These are phyloP conservation scores for Drosophila fulvimacula DNA, from an alignment of 2,888 invertebrate species.

Conservation along the genomic window DNA sequence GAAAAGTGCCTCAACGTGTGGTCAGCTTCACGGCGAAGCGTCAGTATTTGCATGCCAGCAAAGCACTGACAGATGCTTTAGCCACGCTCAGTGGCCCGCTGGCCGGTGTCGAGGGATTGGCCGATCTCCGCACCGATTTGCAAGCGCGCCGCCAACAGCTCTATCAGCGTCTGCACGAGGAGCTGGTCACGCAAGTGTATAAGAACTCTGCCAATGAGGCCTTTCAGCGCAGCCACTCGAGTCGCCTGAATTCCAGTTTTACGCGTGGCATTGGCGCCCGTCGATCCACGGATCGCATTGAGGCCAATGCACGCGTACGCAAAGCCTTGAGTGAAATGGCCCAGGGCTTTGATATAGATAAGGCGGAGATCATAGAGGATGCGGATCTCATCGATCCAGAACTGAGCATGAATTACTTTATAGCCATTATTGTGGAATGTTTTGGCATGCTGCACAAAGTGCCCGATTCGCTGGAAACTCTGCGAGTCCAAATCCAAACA, in stretches of 20 bases:
- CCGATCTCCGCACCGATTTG: constrained; percentile 91
- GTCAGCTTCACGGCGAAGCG: constrained; percentile 89
- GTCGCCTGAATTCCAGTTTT: constrained; percentile 87
- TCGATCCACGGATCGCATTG: constrained; percentile 86
- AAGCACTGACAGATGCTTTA: constrained; percentile 90
- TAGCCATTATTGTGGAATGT: constrained; percentile 93
- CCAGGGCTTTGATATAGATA: constrained; percentile 83
- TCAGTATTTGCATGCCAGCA: constrained; percentile 94
- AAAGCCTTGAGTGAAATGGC: constrained; percentile 86
- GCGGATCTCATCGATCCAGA: constrained; percentile 87
- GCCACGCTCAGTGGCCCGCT: constrained; percentile 89
- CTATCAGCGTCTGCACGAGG: constrained; percentile 89
- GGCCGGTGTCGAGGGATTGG: constrained; percentile 92
- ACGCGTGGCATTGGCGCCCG: constrained; percentile 87
- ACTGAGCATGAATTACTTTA: constrained; percentile 88
- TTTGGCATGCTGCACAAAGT: constrained; percentile 93
- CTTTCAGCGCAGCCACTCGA: constrained; percentile 88
- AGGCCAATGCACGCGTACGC: constrained; percentile 85
- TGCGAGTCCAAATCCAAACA: constrained; percentile 93
- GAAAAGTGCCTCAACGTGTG: constrained; percentile 90
- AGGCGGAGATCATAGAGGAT: constrained; percentile 87
- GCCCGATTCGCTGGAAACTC: constrained; percentile 93
- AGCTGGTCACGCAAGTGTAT: constrained; percentile 90
- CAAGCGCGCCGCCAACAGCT: constrained; percentile 87
- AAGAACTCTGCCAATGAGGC: constrained; percentile 87